Evolutionary conservation across 2,888 invertebrate genomes (phyloP).

Genomic region (Philopedon plagiatum): DNA sequence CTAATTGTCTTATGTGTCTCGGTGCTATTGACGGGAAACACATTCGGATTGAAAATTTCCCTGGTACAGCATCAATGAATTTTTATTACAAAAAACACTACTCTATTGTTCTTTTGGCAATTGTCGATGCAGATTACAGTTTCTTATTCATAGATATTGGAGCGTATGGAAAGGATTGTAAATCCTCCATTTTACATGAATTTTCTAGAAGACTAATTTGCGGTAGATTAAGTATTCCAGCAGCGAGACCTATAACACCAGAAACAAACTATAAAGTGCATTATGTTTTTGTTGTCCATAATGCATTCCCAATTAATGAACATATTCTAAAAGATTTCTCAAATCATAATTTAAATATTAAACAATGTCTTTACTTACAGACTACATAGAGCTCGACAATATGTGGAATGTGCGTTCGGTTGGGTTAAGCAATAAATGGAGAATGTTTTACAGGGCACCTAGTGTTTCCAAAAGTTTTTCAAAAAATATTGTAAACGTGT

Average conservation of each 20-base stretch:
- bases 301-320: conserved; percentile 45
- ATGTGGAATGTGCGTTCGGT: conserved; percentile 52
- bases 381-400: conserved; percentile 46
- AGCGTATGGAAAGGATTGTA: conserved; percentile 52
- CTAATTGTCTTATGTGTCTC: conserved; percentile 49
- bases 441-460: conserved; percentile 52
- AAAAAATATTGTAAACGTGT: conserved; percentile 52
- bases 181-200: conserved; percentile 51
- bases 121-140: too few relatives aligned
- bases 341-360: conserved; percentile 45
- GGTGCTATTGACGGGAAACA: conserved; percentile 52
- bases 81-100: conserved; percentile 53
- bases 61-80: conserved; percentile 49
- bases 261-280: conserved; percentile 33
- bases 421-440: conserved; percentile 51
- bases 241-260: conserved; percentile 35
- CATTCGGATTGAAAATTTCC: conserved; percentile 52
- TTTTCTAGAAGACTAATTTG: conserved; percentile 48
- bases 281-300: conserved; percentile 49
- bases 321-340: conserved; percentile 37
- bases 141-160: conserved; percentile 51
- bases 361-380: conserved; percentile 50
- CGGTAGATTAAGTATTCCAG: conserved; percentile 45
- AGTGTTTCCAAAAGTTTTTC: conserved; percentile 49
- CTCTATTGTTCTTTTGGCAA: conserved; percentile 53